phyloP scores from a whole-genome alignment of 2,797 vertebrate species.

The Sebastes jordani region DNA sequence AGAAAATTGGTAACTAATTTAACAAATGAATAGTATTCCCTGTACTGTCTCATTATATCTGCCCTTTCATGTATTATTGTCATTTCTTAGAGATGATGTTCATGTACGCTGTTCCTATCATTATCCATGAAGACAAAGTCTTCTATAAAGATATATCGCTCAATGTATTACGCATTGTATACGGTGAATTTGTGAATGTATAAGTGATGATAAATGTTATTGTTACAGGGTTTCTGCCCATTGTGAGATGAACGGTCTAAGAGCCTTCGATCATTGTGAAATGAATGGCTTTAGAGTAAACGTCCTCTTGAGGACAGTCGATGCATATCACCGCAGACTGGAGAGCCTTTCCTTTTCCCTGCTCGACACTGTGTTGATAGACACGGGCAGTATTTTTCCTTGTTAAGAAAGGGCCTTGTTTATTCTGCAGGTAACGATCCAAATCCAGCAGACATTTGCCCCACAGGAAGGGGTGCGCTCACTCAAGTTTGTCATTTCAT shows the following conservation, averaged over 20 bases:
- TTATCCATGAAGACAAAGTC: background rate
- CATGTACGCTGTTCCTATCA: background rate
- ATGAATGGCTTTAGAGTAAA: constrained; percentile 68
- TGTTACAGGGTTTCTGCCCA: constrained; percentile 45
- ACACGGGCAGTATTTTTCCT: constrained; percentile 81
- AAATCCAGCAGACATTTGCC: constrained; percentile 81
- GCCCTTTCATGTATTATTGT: background rate
- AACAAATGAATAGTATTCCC: background rate
- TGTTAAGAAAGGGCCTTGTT: constrained; percentile 81
- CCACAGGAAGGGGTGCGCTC: constrained; percentile 83
- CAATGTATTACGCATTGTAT: background rate
- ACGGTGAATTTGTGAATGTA: constrained; percentile 16
- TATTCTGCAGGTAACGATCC: constrained; percentile 85
- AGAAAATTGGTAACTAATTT: background rate
- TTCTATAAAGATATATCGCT: background rate
- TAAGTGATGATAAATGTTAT: constrained; percentile 59
- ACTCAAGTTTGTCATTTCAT: constrained; percentile 84
- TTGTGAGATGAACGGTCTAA: constrained; percentile 41
- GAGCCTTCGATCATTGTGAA: constrained; percentile 60
- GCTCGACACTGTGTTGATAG: constrained; percentile 75
- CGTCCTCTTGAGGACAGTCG: constrained; percentile 78
- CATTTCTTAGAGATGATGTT: background rate
- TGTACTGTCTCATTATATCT: background rate
- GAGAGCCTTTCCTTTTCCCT: constrained; percentile 64
- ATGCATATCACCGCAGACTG: constrained; percentile 73